Percentiles rank a stretch among this genome's conserved stretches.
These are phyloP conservation scores for Megastigmus dorsalis DNA, from an alignment of 2,888 invertebrate species.

Conservation along the genomic window DNA sequence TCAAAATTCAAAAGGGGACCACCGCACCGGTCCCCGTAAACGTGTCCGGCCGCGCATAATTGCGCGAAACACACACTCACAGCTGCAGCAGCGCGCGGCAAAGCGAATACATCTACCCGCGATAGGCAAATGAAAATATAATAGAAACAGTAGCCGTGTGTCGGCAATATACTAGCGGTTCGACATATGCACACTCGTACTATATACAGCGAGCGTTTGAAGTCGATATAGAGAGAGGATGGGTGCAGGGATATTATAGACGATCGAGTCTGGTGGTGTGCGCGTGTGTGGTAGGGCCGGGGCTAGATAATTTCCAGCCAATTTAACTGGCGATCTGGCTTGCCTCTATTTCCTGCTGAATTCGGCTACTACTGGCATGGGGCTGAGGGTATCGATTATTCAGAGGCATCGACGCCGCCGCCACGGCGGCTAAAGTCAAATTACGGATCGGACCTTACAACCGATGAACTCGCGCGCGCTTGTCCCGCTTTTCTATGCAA, in stretches of 20 bases:
- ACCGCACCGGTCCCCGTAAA: too few relatives aligned
- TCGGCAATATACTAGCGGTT: background rate
- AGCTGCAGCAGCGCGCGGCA: too few relatives aligned
- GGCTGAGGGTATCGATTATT: too few relatives aligned
- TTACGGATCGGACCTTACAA: slow-evolving; percentile 61
- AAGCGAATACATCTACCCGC: too few relatives aligned
- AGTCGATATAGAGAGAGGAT: too few relatives aligned
- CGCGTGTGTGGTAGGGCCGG: too few relatives aligned
- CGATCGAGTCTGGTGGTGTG: background rate
- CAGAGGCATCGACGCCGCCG: slow-evolving; percentile 64
- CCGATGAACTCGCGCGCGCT: slow-evolving; percentile 45
- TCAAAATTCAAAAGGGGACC: too few relatives aligned
- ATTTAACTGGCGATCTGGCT: slow-evolving; percentile 68
- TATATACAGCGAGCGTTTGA: slow-evolving; percentile 8
- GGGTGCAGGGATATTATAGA: slow-evolving; percentile 19
- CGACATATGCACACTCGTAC: background rate
- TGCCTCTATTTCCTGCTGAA: slow-evolving; percentile 65
- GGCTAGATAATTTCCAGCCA: slow-evolving; percentile 68
- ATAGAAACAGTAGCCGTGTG: slow-evolving; percentile 16
- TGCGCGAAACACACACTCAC: too few relatives aligned
- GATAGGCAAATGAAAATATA: slow-evolving; percentile 45
- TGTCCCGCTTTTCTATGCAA: too few relatives aligned
- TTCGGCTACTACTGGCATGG: too few relatives aligned
- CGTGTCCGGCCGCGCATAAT: too few relatives aligned
- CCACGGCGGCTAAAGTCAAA: slow-evolving; percentile 67